Evolutionary conservation across 2,113 vertebrate genomes (phyloP).

Genomic region (Peromyscus polionotus): DNA sequence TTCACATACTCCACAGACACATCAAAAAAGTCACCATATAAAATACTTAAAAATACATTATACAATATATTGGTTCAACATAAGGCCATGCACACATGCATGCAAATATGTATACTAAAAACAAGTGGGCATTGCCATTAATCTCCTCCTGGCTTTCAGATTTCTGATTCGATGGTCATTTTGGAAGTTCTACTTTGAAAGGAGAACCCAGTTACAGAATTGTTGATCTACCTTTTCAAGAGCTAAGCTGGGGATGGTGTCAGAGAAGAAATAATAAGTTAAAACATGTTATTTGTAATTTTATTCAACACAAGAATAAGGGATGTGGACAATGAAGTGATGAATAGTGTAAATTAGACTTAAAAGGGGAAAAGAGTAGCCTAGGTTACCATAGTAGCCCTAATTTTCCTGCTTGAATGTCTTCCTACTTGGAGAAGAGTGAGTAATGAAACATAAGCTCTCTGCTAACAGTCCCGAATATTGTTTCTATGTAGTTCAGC

Average conservation of each 20-base stretch:
- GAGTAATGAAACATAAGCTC: slow-evolving; percentile 8
- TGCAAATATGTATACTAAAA: neutral
- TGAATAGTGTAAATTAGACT: slow-evolving; percentile 18
- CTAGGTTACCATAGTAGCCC: neutral
- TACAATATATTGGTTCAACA: neutral
- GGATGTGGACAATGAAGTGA: neutral
- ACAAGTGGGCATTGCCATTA: neutral
- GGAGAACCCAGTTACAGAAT: neutral
- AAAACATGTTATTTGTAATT: neutral
- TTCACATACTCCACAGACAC: neutral
- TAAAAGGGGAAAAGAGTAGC: neutral
- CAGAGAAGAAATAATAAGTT: neutral
- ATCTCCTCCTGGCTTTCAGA: neutral
- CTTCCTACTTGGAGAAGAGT: neutral
- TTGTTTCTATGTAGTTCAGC: slow-evolving; percentile 53
- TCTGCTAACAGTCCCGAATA: slow-evolving; percentile 54
- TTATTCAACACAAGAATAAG: neutral
- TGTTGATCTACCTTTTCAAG: neutral
- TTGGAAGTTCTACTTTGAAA: neutral
- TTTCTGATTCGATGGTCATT: neutral
- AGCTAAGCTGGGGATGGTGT: neutral
- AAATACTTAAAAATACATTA: neutral
- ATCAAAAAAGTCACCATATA: neutral
- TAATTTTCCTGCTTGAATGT: slow-evolving; percentile 44
- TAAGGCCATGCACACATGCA: neutral